Evolutionary conservation across 2,797 vertebrate genomes (phyloP).

Genomic region (Cuniculus paca): DNA sequence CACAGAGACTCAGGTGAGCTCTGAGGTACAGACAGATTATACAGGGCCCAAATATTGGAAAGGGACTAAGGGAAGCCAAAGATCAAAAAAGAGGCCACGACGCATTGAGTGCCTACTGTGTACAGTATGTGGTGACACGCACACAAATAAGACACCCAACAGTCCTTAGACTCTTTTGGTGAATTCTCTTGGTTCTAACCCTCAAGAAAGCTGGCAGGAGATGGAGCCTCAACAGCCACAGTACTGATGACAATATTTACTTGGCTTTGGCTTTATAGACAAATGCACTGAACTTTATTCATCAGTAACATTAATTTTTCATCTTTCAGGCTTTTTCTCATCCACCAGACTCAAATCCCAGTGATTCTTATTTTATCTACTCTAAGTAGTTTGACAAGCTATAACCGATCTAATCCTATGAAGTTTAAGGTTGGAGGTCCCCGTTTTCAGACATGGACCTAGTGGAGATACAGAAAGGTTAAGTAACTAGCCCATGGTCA

Average conservation of each 20-base stretch:
- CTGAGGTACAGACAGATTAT: not conserved
- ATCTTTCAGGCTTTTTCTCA: not conserved
- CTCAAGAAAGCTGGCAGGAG: not conserved
- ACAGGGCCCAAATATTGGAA: not conserved
- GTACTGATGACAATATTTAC: not conserved
- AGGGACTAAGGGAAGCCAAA: not conserved
- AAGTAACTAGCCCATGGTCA: not conserved
- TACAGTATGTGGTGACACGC: not conserved
- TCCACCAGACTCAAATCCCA: not conserved
- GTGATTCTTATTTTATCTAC: not conserved
- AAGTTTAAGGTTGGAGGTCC: not conserved
- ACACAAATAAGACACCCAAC: not conserved
- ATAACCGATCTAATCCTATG: not conserved
- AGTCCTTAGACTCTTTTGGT: not conserved
- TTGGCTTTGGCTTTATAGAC: not conserved
- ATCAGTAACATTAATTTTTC: not conserved
- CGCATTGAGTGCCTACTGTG: rapidly evolving
- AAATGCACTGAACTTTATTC: not conserved
- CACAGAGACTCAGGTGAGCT: not conserved
- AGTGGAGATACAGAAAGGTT: not conserved
- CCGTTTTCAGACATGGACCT: not conserved
- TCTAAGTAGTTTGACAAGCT: not conserved
- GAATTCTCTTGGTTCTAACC: not conserved
- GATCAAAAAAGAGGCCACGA: not conserved
- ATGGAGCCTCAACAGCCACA: not conserved